Percentiles rank a stretch among this genome's conserved stretches.
Evolutionary conservation across 2,113 vertebrate genomes (phyloP).

Genomic region (Pollachius pollachius): DNA sequence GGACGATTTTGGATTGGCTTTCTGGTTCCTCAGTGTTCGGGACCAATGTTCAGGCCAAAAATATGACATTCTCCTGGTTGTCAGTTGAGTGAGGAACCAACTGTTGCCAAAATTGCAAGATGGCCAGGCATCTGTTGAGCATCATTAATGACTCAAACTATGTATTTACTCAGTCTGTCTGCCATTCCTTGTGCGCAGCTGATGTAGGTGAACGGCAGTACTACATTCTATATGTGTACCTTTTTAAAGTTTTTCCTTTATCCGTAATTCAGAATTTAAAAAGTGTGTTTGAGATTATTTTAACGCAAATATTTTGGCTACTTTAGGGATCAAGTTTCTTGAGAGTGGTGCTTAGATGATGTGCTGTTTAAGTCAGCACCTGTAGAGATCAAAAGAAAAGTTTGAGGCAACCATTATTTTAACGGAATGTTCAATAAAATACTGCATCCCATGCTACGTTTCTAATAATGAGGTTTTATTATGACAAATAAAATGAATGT

Average conservation of each 20-base stretch:
- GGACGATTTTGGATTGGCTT: slow-evolving; percentile 17
- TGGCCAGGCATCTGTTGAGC: slow-evolving; percentile 62
- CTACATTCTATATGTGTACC: neutral
- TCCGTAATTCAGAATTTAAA: too few relatives aligned
- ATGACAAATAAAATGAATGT: too few relatives aligned
- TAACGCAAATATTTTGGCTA: too few relatives aligned
- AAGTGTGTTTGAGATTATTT: too few relatives aligned
- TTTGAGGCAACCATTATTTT: too few relatives aligned
- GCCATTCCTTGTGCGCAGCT: neutral
- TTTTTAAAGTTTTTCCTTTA: too few relatives aligned
- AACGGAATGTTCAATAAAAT: too few relatives aligned
- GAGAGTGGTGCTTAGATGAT: slow-evolving; percentile 2
- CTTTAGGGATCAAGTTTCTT: neutral
- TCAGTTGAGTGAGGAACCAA: slow-evolving; percentile 32
- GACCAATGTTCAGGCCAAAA: slow-evolving; percentile 21
- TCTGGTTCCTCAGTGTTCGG: neutral
- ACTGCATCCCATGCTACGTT: too few relatives aligned
- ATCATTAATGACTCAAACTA: slow-evolving; percentile 43
- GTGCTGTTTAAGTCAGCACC: slow-evolving; percentile 1
- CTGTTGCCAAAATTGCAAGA: slow-evolving; percentile 2
- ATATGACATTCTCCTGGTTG: slow-evolving; percentile 21
- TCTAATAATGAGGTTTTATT: too few relatives aligned
- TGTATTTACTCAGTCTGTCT: slow-evolving; percentile 23
- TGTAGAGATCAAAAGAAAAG: neutral
- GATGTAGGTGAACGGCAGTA: neutral